Evolutionary conservation across 2,113 vertebrate species (phyloP).

Genomic region (Myrmecobius fasciatus): DNA sequence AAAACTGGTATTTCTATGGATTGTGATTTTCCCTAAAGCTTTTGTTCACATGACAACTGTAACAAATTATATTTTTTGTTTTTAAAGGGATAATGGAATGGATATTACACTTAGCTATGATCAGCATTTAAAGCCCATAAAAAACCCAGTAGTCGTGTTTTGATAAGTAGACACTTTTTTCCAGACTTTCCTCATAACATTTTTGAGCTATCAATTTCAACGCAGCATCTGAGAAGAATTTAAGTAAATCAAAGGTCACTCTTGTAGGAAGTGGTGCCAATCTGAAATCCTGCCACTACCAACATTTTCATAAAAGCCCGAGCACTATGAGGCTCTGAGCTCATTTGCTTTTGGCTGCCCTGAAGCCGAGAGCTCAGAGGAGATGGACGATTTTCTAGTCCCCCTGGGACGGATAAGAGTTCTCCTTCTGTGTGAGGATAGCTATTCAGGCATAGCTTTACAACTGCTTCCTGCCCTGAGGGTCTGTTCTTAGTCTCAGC

Average conservation of each 20-base stretch:
- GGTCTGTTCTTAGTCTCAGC: neutral
- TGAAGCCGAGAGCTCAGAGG: neutral
- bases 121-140: conserved; percentile 71
- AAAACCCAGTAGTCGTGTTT: conserved; percentile 80
- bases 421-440: neutral
- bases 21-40: conserved; percentile 60
- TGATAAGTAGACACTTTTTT: conserved; percentile 72
- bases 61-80: conserved; percentile 77
- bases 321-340: accelerated
- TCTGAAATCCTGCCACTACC: conserved; percentile 42
- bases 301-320: conserved; percentile 7
- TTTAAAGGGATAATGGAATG: conserved; percentile 77
- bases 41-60: conserved; percentile 70
- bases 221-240: conserved; percentile 72
- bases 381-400: neutral
- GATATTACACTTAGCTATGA: conserved; percentile 74
- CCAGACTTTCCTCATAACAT: conserved; percentile 63
- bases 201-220: conserved; percentile 79
- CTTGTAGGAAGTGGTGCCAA: conserved; percentile 67
- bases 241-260: conserved; percentile 73
- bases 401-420: neutral
- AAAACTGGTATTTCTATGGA: conserved; percentile 57
- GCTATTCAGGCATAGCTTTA: neutral
- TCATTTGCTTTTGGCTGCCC: neutral
- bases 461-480: neutral